Base-by-base conservation (phyloP, 1,140 invertebrate genomes). In the Gerris buenoi region DNA sequence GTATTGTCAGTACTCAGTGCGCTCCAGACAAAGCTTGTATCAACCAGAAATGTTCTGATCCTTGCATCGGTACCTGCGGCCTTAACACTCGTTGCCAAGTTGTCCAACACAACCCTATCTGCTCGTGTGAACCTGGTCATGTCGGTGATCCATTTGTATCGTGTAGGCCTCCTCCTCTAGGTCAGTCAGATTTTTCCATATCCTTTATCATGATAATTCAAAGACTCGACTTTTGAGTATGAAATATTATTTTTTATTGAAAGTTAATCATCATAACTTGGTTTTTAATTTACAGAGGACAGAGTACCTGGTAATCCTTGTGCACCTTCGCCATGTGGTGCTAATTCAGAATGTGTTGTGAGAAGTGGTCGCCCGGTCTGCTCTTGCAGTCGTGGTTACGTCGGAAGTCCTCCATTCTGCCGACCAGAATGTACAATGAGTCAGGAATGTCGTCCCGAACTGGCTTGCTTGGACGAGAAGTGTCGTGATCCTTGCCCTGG, bases 341-440 rank as follows among this genome's bases (percentile, higher is more conserved):
- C 88, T 15, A 90, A 91, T 77, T 92, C 90, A 0, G 82, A 90
- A 29, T 93, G 90, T 75, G 86, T 89, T 81, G 82, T 90, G 57
- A 86, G 86, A 77, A 84, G 88, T 75, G 83, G 85, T 61, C 81
- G 86, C 74, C 85, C 89, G 14, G 87, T 90, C 0, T 90, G 88
- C 73, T 90, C 87, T 2, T 93, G 88, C 72, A 80, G 84, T 18
- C 75, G 77, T 25, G 82, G 81, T 71, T 84, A 84, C 71, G 77
- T 83, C 22, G 82, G 83, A 65, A 73, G 75, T 14, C 82, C 83
- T 15, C 83, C 82, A 1, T 82, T 81, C 68, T 85, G 83, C 60
- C 73, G 81, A 64, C 82, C 83, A 3, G 79, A 85, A 74, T 81
- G 81, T 75, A 80, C 79, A 0, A 81, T 84, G 28, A 82, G 81